Conservation (phyloP, 2,113 vertebrate genomes). For the crab-eating macaque (Macaca fascicularis) region DNA sequence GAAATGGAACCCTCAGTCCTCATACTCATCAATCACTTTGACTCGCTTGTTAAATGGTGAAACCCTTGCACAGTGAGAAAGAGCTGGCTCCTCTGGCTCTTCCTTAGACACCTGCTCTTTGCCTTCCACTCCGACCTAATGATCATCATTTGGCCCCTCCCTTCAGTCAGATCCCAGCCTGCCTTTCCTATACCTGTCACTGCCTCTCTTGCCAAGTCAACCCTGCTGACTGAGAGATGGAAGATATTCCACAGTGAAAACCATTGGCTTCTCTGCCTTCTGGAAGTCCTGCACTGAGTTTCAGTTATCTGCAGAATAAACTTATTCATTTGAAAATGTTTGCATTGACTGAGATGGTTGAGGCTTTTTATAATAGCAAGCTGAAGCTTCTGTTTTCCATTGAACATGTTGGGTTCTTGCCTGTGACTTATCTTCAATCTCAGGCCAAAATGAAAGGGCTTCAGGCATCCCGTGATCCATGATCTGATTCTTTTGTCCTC, state of each 20-base stretch:
- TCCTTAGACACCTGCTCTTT: neutral
- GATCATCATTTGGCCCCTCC: neutral
- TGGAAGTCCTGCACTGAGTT: neutral
- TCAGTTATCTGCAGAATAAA: neutral
- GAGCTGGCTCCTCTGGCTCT: fast-evolving
- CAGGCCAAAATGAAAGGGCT: neutral
- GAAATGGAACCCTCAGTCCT: neutral
- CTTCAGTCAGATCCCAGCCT: neutral
- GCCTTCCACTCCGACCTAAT: neutral
- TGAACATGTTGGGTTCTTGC: neutral
- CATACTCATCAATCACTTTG: neutral
- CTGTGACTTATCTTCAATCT: neutral
- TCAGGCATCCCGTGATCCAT: neutral
- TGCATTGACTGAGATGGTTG: neutral
- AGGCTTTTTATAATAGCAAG: neutral
- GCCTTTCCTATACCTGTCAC: neutral
- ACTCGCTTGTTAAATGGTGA: neutral
- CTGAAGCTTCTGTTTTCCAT: neutral
- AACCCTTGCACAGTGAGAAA: neutral
- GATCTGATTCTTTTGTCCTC: neutral
- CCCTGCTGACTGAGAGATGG: neutral
- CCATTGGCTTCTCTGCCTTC: neutral
- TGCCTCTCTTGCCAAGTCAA: neutral
- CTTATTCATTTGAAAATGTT: neutral
- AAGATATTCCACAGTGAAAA: neutral